Base-by-base conservation (phyloP, 2,797 vertebrate genomes). In the Champsocephalus esox region DNA sequence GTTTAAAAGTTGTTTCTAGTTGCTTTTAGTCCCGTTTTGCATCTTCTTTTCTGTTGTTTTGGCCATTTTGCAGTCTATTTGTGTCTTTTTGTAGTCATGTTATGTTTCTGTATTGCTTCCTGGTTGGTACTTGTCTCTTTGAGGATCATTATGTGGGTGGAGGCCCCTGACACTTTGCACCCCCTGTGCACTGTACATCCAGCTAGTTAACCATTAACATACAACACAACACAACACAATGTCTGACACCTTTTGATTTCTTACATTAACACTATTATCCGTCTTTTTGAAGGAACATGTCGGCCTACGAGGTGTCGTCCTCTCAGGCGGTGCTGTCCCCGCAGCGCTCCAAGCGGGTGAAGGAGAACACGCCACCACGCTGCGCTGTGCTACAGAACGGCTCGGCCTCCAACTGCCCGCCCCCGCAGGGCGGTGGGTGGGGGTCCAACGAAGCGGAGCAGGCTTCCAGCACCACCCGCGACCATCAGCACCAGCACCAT, bases 361-460 rank as follows among this genome's bases (percentile, higher is more conserved):
- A 99, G 91, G 98, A 99, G 92, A 99, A 99, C 94, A 99, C 98
- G 0, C 97, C 98, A 0, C 97, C 98, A 0, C 97, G 98, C 57
- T 99, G 97, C 2, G 96, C 97, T 12, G 95, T 97, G 90, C 95
- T 96, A 38, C 97, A 97, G 92, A 96, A 89, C 80, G 95, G 95
- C 87, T 84, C 88, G 1, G 68, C 85, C 0, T 94, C 96, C 0
- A 94, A 95, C 90, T 97, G 96, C 87, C 93, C 93, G 3, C 92
- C 86, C 62, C 69, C 94, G 0, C 92, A 96, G 81, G 93, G 94
- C 0, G 98, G 96, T 0, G 94, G 82, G 3, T 91, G 92, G 85
- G 91, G 89, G 28, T 8, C 77, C 1, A 65, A 63, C 5, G 90
- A 86, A 91, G 94, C 94, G 0, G 96, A 98, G 0, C 93, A 91